Percentiles rank a stretch among this genome's conserved stretches.
Conservation (phyloP, 2,888 invertebrate species). For the Synanthedon vespiformis region DNA sequence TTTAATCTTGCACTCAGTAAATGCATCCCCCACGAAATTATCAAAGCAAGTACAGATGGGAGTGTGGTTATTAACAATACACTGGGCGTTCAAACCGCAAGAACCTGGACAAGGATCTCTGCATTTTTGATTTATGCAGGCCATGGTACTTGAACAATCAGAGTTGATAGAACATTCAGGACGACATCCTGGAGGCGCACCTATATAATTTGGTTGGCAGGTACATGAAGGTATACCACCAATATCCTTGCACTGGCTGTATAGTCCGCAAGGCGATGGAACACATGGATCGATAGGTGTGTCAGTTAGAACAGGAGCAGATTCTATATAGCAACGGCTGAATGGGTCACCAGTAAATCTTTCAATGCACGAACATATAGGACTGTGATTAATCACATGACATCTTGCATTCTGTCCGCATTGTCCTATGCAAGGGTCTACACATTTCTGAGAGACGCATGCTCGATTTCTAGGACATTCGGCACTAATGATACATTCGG, state of each 20-base stretch:
- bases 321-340: constrained; percentile 62
- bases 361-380: constrained; percentile 75
- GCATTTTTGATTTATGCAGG: constrained; percentile 83
- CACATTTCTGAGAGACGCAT: constrained; percentile 77
- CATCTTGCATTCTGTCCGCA: constrained; percentile 82
- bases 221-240: constrained; percentile 74
- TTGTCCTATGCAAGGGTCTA: constrained; percentile 77
- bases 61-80: constrained; percentile 77
- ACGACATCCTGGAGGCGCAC: constrained; percentile 77
- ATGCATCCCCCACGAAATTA: constrained; percentile 81
- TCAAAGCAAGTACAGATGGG: constrained; percentile 80
- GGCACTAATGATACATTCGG: constrained; percentile 78
- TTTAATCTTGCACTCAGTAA: constrained; percentile 69
- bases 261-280: constrained; percentile 76
- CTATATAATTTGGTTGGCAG: constrained; percentile 75
- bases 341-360: constrained; percentile 76
- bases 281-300: constrained; percentile 65
- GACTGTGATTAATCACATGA: constrained; percentile 78
- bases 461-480: constrained; percentile 78
- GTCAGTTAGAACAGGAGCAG: constrained; percentile 11
- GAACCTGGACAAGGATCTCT: constrained; percentile 85
- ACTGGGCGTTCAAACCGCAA: constrained; percentile 75
- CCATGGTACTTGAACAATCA: constrained; percentile 80
- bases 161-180: constrained; percentile 79
- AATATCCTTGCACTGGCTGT: constrained; percentile 74